Percentiles rank a stretch among this genome's conserved stretches.
Conservation (phyloP, 2,888 invertebrate genomes). For the Autographa pulchrina region DNA sequence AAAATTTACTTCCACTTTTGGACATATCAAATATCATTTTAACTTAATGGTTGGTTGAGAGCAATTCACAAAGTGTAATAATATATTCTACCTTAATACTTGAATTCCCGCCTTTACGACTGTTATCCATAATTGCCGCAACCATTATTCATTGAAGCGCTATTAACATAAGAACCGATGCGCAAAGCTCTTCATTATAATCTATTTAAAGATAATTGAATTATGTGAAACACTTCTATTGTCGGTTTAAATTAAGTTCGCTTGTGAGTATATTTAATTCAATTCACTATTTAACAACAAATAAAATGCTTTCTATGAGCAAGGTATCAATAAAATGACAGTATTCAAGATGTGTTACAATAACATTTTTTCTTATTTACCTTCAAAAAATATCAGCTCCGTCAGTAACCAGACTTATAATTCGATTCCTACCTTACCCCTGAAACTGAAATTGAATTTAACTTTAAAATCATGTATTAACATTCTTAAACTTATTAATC, state of each 20-base stretch:
- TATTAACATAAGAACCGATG: background rate
- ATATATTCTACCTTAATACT: background rate
- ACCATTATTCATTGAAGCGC: background rate
- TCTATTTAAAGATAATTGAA: background rate
- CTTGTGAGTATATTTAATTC: background rate
- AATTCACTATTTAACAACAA: background rate
- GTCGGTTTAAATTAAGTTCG: background rate
- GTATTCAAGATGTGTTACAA: too few species aligned
- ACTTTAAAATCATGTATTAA: conserved; percentile 16
- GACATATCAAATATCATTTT: too few species aligned
- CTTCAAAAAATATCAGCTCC: background rate
- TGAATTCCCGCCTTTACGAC: background rate
- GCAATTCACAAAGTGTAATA: background rate
- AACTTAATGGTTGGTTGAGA: background rate
- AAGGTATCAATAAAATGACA: too few species aligned
- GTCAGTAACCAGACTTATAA: background rate
- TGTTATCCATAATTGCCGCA: background rate
- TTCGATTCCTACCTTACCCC: background rate
- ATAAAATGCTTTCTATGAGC: background rate
- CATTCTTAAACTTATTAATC: conserved; percentile 24
- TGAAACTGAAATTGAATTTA: conserved; percentile 4
- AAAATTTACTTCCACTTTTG: background rate
- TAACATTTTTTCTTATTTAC: background rate
- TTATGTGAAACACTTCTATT: background rate
- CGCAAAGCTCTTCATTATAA: background rate